Percentiles rank a stretch among this genome's conserved stretches.
phyloP scores from a whole-genome alignment of 2,797 vertebrate species.

The Eremophila alpestris region DNA sequence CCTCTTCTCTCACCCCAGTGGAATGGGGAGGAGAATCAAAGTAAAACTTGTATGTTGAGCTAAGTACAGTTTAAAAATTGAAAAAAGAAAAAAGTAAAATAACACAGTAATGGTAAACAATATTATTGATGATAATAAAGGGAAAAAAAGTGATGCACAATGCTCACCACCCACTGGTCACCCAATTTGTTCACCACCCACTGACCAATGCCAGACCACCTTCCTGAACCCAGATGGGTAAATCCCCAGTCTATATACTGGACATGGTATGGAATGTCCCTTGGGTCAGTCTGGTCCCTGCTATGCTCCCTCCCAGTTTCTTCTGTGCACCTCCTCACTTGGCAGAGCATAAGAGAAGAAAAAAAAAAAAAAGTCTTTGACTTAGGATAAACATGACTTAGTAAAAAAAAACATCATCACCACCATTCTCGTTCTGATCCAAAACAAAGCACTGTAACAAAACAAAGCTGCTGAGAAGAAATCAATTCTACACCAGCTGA shows the following conservation, averaged over 20 bases:
- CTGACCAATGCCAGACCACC: not conserved
- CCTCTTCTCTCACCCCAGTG: not conserved
- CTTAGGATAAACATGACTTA: not conserved
- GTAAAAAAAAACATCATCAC: not conserved
- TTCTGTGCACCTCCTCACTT: not conserved
- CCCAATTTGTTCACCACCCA: not conserved
- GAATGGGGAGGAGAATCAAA: not conserved
- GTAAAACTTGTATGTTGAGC: not conserved
- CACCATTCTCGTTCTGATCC: not conserved
- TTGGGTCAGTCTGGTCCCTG: rapidly evolving
- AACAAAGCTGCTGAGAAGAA: not conserved
- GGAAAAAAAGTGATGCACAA: too few relatives aligned
- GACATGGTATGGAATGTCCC: not conserved
- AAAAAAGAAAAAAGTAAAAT: not conserved
- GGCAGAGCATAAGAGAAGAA: not conserved
- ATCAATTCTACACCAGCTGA: not conserved
- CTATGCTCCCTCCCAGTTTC: not conserved
- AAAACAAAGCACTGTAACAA: not conserved
- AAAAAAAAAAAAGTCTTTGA: not conserved
- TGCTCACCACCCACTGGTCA: not conserved
- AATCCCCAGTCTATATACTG: not conserved
- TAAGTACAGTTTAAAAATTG: not conserved
- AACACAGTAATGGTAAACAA: not conserved
- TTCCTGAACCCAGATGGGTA: not conserved
- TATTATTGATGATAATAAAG: not conserved